Evolutionary conservation across 2,113 vertebrate species (phyloP).

Genomic region (Tursiops truncatus): DNA sequence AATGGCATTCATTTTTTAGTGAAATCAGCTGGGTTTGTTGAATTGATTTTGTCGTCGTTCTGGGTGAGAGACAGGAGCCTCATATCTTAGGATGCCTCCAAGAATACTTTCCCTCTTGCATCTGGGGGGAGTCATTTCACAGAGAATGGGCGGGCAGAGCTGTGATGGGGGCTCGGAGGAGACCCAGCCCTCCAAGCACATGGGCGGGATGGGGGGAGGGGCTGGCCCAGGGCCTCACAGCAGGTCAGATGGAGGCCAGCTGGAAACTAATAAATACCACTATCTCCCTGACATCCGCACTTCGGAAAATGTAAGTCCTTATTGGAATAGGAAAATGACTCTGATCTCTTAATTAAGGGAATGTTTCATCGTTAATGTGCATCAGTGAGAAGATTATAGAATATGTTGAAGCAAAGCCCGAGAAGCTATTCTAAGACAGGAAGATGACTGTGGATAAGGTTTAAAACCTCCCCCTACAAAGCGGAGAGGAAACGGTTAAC

Average conservation of each 20-base stretch:
- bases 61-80: background rate
- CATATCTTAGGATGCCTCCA: background rate
- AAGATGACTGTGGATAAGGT: accelerated
- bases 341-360: background rate
- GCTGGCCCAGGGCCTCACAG: background rate
- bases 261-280: accelerated
- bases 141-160: background rate
- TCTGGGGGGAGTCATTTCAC: accelerated
- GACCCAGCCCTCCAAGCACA: background rate
- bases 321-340: background rate
- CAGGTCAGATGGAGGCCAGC: accelerated
- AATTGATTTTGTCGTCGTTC: background rate
- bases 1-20: background rate
- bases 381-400: background rate
- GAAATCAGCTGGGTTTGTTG: background rate
- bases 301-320: accelerated
- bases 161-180: background rate
- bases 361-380: background rate
- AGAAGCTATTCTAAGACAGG: background rate
- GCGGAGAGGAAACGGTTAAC: background rate
- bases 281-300: too few relatives aligned
- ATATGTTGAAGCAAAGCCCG: background rate
- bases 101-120: accelerated
- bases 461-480: accelerated
- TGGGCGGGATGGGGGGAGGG: accelerated